Base-by-base conservation (phyloP, 2,113 vertebrate species). In the Castor canadensis region DNA sequence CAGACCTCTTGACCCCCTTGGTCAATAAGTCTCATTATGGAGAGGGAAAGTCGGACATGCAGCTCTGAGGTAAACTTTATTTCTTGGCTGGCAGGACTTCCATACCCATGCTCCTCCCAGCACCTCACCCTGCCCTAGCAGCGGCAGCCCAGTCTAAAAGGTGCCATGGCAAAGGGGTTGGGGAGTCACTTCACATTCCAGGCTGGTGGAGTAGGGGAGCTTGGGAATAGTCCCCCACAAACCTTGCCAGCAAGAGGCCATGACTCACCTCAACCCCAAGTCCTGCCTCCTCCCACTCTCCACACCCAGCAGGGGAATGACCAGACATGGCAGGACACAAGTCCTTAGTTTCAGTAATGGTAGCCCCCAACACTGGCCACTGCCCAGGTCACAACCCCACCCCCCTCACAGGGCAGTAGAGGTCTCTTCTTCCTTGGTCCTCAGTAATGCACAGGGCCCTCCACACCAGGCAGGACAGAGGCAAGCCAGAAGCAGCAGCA, bases 61-160 rank as follows among this genome's bases (percentile, higher is more conserved):
- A 88, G 91, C 95, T 97, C 95, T 97, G 96, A 97, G 96, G 96
- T 96, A 97, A 98, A 97, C 91, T 96, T 97, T 97, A 97, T 97
- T 98, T 96, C 95, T 96, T 94, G 85, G 96, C 95, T 96, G 96
- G 95, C 79, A 94, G 49, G 86, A 92, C 82, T 76, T 88, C 73
- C 87, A 95, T 16, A 49, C 69, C 80, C 88, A 80, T 67, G 94
- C 91, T 91, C 94, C 82, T 86, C 77, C 71, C 28, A 32, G 94
- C 91, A 91, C 89, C 85, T 54, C 28, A 32, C 60, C 60, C 84
- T 96, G 66, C 95, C 92, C 79, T 66, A 77, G 30, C 76, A 81
- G 82, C 1, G 32, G 92, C 75, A 60, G 69, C 91, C 95, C 79
- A 88, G 85, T 86, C 92, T 52, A 30, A 85, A 94, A 87, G 93